Evolutionary conservation across 92 coral and sea anemone genomes (phyloP).

Genomic region (Parazoanthus darwini): DNA sequence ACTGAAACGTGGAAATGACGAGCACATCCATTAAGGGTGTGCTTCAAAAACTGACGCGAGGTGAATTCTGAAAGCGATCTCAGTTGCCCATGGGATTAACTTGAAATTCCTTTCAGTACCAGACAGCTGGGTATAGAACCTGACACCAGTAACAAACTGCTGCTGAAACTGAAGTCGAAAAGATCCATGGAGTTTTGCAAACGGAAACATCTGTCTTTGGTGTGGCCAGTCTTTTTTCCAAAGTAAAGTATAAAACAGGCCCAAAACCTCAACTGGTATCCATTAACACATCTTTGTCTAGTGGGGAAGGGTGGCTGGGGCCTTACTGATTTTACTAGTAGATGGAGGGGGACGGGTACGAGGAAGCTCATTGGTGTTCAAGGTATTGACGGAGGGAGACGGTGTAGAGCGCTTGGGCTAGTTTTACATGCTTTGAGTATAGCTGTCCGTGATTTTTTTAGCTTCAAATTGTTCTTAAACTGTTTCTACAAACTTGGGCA

Average conservation of each 20-base stretch:
- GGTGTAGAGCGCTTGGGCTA: no score
- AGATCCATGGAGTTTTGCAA: not conserved
- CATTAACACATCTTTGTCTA: no score
- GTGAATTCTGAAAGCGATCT: not conserved
- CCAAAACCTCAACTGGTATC: not conserved
- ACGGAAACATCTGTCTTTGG: not conserved
- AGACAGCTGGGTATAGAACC: no score
- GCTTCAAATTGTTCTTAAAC: no score
- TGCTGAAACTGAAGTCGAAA: not conserved
- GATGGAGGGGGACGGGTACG: no score
- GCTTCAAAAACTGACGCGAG: not conserved
- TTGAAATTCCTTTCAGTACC: not conserved
- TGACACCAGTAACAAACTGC: not conserved
- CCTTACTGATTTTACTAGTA: no score
- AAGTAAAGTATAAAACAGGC: not conserved
- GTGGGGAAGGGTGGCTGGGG: no score
- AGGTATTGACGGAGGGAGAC: no score
- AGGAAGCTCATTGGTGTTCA: no score
- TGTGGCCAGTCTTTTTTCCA: not conserved
- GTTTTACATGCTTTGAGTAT: no score
- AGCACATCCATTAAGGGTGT: not conserved
- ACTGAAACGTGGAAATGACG: not conserved
- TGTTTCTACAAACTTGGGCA: no score
- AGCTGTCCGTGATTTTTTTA: no score
- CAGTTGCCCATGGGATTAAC: not conserved